Evolutionary conservation across 2,113 vertebrate species (phyloP).

Genomic region (Zeus faber): DNA sequence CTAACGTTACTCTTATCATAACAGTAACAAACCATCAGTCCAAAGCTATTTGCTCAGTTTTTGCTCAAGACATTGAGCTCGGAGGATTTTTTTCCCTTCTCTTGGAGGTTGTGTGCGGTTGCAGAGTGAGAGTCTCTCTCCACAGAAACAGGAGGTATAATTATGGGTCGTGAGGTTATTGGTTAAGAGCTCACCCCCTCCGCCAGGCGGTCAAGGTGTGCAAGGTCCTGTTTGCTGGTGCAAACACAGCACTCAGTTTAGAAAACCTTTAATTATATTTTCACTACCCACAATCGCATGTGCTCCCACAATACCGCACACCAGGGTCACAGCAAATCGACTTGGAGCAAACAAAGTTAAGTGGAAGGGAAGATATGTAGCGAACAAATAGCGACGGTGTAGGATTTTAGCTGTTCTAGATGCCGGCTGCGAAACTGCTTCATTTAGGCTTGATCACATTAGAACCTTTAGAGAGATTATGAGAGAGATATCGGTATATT

Average conservation of each 20-base stretch:
- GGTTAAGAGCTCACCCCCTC: conserved; percentile 1
- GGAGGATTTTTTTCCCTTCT: neutral
- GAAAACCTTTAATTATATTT: conserved; percentile 31
- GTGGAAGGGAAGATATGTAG: too few species aligned
- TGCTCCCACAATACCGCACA: neutral
- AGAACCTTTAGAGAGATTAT: too few species aligned
- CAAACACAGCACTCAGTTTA: conserved; percentile 4
- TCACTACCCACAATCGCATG: neutral
- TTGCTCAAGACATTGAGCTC: too few species aligned
- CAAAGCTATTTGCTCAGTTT: too few species aligned
- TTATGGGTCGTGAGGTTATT: conserved; percentile 10
- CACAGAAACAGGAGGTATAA: neutral
- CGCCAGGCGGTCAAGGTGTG: neutral
- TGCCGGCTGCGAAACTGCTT: too few species aligned
- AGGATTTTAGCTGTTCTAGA: too few species aligned
- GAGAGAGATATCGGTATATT: too few species aligned
- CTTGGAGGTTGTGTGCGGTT: neutral
- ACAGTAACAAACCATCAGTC: too few species aligned
- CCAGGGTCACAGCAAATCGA: neutral
- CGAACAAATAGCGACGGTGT: too few species aligned
- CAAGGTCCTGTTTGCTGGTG: conserved; percentile 3
- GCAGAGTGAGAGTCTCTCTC: too few species aligned
- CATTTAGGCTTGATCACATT: too few species aligned
- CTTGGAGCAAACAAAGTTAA: neutral
- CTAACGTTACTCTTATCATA: too few species aligned